phyloP scores from a whole-genome alignment of 2,888 invertebrate species.

The Polia nebulosa region DNA sequence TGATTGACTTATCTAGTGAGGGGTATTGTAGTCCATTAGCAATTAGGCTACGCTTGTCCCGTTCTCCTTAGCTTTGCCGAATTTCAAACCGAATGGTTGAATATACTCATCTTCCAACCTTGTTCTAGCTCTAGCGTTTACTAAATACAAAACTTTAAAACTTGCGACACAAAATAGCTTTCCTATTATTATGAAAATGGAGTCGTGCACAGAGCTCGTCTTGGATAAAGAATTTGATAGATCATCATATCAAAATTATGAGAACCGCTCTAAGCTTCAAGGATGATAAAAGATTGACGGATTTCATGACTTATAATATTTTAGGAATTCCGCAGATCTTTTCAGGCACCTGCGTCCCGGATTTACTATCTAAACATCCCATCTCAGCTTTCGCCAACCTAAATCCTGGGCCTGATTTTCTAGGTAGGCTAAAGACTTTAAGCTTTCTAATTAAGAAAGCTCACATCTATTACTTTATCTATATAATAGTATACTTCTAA shows the following conservation, averaged over 20 bases:
- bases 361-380: constrained; percentile 20
- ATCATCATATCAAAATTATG: constrained; percentile 31
- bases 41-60: not conserved
- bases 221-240: constrained; percentile 18
- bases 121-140: not conserved
- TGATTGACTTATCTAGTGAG: constrained; percentile 7
- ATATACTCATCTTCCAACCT: not conserved
- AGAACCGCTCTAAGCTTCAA: constrained; percentile 9
- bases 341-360: constrained; percentile 1
- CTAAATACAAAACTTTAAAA: not conserved
- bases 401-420: not conserved
- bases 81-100: not conserved
- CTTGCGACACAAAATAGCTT: not conserved
- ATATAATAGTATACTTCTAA: not conserved
- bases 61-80: not conserved
- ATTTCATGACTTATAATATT: constrained; percentile 9
- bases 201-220: not conserved
- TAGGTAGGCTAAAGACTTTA: not conserved
- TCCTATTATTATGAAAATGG: not conserved
- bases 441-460: constrained; percentile 20
- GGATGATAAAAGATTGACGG: constrained; percentile 20
- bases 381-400: not conserved
- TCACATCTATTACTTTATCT: constrained; percentile 1
- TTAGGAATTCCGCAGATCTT: constrained; percentile 4
- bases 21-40: not conserved